phyloP scores from a whole-genome alignment of 1,140 invertebrate species.

The Medauroidea extradentata region DNA sequence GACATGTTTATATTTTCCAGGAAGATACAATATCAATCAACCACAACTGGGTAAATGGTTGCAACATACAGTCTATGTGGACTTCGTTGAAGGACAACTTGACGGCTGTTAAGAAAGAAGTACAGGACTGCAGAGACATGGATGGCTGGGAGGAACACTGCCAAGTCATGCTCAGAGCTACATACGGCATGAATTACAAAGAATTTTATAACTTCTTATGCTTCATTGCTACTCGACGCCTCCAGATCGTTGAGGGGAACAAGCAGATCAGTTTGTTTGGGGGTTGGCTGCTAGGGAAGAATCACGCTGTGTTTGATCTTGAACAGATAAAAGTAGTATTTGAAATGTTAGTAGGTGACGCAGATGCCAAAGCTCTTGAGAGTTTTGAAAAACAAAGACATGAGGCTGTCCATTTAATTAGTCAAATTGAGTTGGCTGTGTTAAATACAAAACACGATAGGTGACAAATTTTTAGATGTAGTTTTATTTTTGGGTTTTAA shows the following conservation, averaged over 20 bases:
- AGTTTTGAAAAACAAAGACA: slow-evolving; percentile 26
- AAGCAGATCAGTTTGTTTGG: slow-evolving; percentile 34
- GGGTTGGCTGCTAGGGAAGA: slow-evolving; percentile 39
- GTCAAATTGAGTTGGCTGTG: slow-evolving; percentile 24
- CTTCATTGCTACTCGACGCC: slow-evolving; percentile 54
- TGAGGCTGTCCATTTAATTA: slow-evolving; percentile 24
- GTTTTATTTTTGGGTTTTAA: no score
- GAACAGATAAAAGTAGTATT: slow-evolving; percentile 40
- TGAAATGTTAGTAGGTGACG: slow-evolving; percentile 38
- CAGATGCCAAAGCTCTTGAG: slow-evolving; percentile 41
- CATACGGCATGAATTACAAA: slow-evolving; percentile 76
- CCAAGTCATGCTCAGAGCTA: slow-evolving; percentile 73
- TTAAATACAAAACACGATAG: background rate
- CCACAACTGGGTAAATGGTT: slow-evolving; percentile 95
- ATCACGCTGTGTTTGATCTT: slow-evolving; percentile 48
- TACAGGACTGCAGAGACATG: slow-evolving; percentile 66
- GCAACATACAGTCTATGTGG: slow-evolving; percentile 77
- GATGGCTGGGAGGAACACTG: slow-evolving; percentile 68
- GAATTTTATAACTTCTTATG: slow-evolving; percentile 65
- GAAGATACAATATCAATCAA: slow-evolving; percentile 94
- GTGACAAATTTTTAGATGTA: background rate
- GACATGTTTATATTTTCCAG: slow-evolving; percentile 41
- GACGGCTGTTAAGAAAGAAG: slow-evolving; percentile 69
- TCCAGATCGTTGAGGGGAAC: slow-evolving; percentile 37
- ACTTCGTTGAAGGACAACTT: slow-evolving; percentile 59